Percentiles rank a stretch among this genome's conserved stretches.
Evolutionary conservation across 2,113 vertebrate genomes (phyloP).

Genomic region (Blennius ocellaris): DNA sequence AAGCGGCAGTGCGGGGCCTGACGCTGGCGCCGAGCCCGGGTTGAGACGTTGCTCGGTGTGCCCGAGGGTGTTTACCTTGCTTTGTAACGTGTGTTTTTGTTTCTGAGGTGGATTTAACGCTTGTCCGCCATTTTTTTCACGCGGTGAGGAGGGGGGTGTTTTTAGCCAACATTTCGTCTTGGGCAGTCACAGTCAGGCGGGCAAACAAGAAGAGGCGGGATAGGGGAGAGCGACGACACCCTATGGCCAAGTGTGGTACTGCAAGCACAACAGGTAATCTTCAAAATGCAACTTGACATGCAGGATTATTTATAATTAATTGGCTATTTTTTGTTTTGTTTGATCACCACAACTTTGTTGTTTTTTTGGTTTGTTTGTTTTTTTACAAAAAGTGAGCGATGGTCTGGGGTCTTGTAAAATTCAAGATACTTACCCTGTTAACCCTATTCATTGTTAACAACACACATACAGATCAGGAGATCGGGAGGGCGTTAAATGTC

Average conservation of each 20-base stretch:
- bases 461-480: too few species aligned
- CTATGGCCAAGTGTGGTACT: slow-evolving; percentile 4
- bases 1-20: slow-evolving; percentile 8
- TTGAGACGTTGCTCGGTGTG: slow-evolving; percentile 31
- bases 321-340: too few species aligned
- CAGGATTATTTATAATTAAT: too few species aligned
- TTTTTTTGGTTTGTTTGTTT: too few species aligned
- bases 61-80: slow-evolving; percentile 76
- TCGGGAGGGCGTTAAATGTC: too few species aligned
- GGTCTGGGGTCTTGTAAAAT: too few species aligned
- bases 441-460: too few species aligned
- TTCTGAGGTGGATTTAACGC: slow-evolving; percentile 81
- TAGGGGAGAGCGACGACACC: not conserved
- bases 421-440: too few species aligned
- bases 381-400: too few species aligned
- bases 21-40: not conserved
- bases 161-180: slow-evolving; percentile 60
- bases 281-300: too few species aligned
- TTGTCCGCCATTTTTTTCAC: slow-evolving; percentile 82
- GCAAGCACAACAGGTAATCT: too few species aligned
- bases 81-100: slow-evolving; percentile 76
- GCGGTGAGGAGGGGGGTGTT: slow-evolving; percentile 64
- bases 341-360: too few species aligned
- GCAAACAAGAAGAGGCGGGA: not conserved
- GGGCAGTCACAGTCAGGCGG: slow-evolving; percentile 56